These are phyloP conservation scores for Apotomis betuletana DNA, from an alignment of 2,888 invertebrate species.

Conservation along the genomic window DNA sequence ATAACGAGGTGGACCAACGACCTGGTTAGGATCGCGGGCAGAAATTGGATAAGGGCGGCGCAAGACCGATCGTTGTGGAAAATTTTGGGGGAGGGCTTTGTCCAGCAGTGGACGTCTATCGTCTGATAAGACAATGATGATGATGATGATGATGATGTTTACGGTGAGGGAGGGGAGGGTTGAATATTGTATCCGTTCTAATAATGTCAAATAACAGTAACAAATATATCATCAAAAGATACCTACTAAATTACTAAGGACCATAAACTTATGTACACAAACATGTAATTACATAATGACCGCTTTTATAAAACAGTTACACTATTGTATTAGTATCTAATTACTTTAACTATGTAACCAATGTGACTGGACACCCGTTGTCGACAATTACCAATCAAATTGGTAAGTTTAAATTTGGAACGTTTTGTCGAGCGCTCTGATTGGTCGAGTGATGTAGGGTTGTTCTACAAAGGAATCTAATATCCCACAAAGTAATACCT, in stretches of 20 bases:
- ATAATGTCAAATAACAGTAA: too few species aligned
- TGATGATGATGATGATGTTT: too few species aligned
- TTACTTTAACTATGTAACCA: slow-evolving; percentile 12
- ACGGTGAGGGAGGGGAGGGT: too few species aligned
- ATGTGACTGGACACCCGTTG: slow-evolving; percentile 5
- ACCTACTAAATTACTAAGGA: neutral
- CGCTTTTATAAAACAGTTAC: neutral
- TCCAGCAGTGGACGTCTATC: too few species aligned
- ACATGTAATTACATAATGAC: slow-evolving; percentile 6
- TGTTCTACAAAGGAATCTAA: neutral
- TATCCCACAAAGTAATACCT: too few species aligned
- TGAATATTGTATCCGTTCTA: too few species aligned
- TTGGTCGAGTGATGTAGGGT: neutral
- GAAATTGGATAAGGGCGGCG: too few species aligned
- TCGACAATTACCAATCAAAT: slow-evolving; percentile 6
- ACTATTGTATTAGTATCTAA: neutral
- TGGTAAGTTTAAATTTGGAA: neutral
- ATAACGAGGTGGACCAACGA: too few species aligned
- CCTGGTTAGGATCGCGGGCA: too few species aligned
- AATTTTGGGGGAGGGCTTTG: too few species aligned
- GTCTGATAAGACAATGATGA: too few species aligned
- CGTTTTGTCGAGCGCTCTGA: neutral
- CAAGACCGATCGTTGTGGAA: too few species aligned
- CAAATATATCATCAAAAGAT: neutral
- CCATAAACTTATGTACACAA: slow-evolving; percentile 2